Conservation (phyloP, 2,113 vertebrate species). For the Carettochelys insculpta region DNA sequence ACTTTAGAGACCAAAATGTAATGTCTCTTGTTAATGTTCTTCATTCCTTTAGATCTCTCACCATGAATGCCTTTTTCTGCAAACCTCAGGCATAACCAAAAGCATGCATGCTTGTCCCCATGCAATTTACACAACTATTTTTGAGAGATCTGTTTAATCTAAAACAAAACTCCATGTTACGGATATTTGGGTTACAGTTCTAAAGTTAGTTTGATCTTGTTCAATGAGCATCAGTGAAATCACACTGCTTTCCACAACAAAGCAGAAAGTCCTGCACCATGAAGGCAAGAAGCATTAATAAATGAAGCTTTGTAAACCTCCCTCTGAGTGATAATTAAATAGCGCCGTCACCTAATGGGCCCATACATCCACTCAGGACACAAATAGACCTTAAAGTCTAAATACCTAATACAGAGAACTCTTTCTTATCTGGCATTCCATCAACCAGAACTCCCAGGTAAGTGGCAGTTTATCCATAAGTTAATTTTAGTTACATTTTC, state of each 20-base stretch:
- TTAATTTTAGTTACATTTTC: too few relatives aligned
- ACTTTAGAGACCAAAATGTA: background rate
- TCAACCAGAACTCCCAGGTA: too few relatives aligned
- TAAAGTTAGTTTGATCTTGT: background rate
- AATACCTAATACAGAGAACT: too few relatives aligned
- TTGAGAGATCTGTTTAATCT: background rate
- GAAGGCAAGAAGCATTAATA: background rate
- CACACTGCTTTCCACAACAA: background rate
- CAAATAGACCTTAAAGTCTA: background rate
- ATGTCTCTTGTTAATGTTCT: background rate
- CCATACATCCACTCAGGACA: too few relatives aligned
- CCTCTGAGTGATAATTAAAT: background rate
- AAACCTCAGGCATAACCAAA: background rate
- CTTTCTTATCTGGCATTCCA: too few relatives aligned
- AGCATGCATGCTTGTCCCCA: background rate
- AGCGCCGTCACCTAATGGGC: background rate
- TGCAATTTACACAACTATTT: background rate
- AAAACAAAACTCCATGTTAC: background rate
- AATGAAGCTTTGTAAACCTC: background rate
- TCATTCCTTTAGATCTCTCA: background rate
- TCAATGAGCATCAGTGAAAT: background rate
- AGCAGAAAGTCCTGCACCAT: background rate
- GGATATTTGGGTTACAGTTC: background rate
- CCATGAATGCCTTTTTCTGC: background rate
- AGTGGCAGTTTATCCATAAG: too few relatives aligned